Conservation (phyloP, 2,888 invertebrate genomes). For the Listrodromus nycthemerus region DNA sequence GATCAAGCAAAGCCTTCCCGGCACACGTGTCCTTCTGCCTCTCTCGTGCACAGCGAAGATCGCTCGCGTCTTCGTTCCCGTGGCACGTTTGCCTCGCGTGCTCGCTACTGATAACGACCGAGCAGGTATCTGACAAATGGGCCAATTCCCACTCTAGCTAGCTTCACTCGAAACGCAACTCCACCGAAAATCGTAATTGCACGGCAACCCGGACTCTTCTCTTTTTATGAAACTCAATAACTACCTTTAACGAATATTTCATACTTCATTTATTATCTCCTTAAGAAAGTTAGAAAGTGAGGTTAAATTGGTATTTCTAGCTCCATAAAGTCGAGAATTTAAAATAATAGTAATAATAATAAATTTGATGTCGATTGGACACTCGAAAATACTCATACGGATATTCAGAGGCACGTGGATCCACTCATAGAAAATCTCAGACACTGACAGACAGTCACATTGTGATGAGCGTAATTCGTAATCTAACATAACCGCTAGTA, state of each 20-base stretch:
- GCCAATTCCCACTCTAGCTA: slow-evolving; percentile 30
- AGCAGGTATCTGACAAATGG: slow-evolving; percentile 57
- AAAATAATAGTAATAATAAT: too few relatives aligned
- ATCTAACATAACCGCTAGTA: neutral
- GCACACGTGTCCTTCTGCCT: neutral
- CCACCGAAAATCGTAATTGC: slow-evolving; percentile 14
- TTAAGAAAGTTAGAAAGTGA: neutral
- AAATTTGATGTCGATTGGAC: too few relatives aligned
- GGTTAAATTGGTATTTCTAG: neutral
- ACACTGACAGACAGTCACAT: too few relatives aligned
- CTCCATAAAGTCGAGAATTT: neutral
- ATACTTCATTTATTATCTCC: neutral
- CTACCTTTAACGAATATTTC: neutral
- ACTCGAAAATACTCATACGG: too few relatives aligned
- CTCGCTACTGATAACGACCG: slow-evolving; percentile 58
- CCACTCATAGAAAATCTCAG: too few relatives aligned
- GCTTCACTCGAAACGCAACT: slow-evolving; percentile 5
- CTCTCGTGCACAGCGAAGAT: slow-evolving; percentile 61
- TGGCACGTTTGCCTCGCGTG: slow-evolving; percentile 55
- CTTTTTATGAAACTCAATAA: neutral
- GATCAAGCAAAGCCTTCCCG: neutral
- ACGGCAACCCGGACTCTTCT: neutral
- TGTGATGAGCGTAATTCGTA: too few relatives aligned
- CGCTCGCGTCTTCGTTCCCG: slow-evolving; percentile 50
- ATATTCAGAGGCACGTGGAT: too few relatives aligned